Evolutionary conservation across 23 tunicate species (phyloP), one percentile per base, ranked within the genome.

Genomic region (Styela plicata): DNA sequence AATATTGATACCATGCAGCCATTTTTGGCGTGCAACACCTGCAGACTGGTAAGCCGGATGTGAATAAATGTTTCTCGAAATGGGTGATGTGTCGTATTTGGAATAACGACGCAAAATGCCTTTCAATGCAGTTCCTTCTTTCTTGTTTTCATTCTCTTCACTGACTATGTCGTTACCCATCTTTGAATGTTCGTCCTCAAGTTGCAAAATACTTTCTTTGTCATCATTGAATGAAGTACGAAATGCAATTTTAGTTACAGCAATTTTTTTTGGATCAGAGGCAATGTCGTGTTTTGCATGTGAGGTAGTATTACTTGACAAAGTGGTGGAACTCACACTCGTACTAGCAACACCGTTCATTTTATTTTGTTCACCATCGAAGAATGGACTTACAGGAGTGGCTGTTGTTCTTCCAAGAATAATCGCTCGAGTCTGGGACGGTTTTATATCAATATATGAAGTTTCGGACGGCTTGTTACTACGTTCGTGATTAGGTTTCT

Each of bases 21-120:
- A 91, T 63, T 91, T 82, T 44, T 86, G 87, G 28, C 97, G 86
- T 2, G 97, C 97, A 35, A 89, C 68, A 37, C 77, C 97, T 22
- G 90, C 90, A 2, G 88, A 75, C 52, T 91, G 97, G 78, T 91
- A 91, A 35, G 68, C 31, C 0, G 97, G 90, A 31, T 69, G 83
- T 24, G 78, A 13, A 33, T 64, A 85, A 31, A 20, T 17, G 7
- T 30, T 21, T 22, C 37, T 2, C 32, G 16, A 28, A 13, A 52
- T 68, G 25, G 52, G 32, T 22, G 22, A 27, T 24, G 70, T 19
- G 22, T 69, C 88, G 63, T 91, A 91, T 70, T 92, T 92, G n/a
- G 97, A 92, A 44, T 69, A 74, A 53, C 83, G 83, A 17, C 89
- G 74, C 34, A 92, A 82, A 27, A 92, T 92, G 16, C 97, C 81